These are phyloP conservation scores for Acrocyrtus sp. DNA, from an alignment of 2,888 invertebrate genomes.

Conservation along the genomic window DNA sequence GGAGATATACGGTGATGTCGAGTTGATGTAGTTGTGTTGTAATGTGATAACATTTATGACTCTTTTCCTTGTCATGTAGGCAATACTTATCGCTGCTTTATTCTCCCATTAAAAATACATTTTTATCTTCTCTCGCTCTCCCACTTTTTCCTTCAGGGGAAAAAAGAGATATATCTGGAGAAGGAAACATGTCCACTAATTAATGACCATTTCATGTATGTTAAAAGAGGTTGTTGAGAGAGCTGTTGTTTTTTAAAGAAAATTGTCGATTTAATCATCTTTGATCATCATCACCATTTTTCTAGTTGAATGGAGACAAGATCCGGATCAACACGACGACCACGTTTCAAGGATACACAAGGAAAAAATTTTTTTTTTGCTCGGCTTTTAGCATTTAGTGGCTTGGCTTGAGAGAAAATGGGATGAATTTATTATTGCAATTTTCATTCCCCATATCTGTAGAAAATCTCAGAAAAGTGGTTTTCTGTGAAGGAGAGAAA, in stretches of 20 bases:
- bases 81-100: background rate
- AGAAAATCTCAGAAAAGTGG: background rate
- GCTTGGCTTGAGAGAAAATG: background rate
- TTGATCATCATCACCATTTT: background rate
- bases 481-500: too few relatives aligned
- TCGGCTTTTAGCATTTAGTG: background rate
- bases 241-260: background rate
- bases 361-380: background rate
- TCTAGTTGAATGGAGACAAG: background rate
- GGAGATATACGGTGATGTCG: slow-evolving; percentile 2
- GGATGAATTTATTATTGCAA: background rate
- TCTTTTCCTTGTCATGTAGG: slow-evolving; percentile 4
- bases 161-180: background rate
- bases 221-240: too few relatives aligned
- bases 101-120: background rate
- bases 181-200: slow-evolving; percentile 39
- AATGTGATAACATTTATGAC: slow-evolving; percentile 45
- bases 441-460: background rate
- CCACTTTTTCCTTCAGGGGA: background rate
- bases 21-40: slow-evolving; percentile 14
- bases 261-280: slow-evolving; percentile 34
- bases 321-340: background rate
- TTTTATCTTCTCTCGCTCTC: background rate
- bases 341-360: background rate
- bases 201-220: slow-evolving; percentile 28